Percentiles rank a stretch among this genome's conserved stretches.
Evolutionary conservation across 2,888 invertebrate species (phyloP).

Genomic region (Griposia aprilina): DNA sequence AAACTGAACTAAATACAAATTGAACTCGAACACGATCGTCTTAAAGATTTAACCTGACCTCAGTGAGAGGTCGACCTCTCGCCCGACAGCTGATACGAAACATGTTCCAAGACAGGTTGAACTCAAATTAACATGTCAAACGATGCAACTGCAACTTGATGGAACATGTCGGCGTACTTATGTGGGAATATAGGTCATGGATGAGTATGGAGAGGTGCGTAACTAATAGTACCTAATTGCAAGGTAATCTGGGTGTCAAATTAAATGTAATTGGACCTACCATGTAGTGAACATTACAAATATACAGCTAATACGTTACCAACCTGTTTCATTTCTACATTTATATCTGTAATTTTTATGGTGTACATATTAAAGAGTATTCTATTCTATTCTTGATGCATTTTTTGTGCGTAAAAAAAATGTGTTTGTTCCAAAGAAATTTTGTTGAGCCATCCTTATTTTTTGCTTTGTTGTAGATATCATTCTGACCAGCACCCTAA

Average conservation of each 20-base stretch:
- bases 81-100: constrained; percentile 36
- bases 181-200: constrained; percentile 55
- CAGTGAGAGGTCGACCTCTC: constrained; percentile 42
- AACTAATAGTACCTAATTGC: background rate
- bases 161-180: background rate
- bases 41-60: constrained; percentile 47
- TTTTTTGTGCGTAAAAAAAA: too few species aligned
- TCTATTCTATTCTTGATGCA: too few species aligned
- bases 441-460: background rate
- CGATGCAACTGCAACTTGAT: constrained; percentile 32
- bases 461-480: background rate
- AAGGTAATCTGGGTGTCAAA: constrained; percentile 17
- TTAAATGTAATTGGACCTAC: background rate
- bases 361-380: too few species aligned
- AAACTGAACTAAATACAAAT: constrained; percentile 21
- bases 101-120: constrained; percentile 48
- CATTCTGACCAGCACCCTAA: background rate
- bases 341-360: too few species aligned
- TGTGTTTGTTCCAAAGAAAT: background rate
- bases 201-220: constrained; percentile 1
- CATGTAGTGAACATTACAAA: background rate
- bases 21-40: constrained; percentile 3
- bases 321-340: too few species aligned
- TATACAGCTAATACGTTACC: background rate
- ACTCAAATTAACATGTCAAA: constrained; percentile 59